phyloP scores from a whole-genome alignment of 2,113 vertebrate species.

The Tragelaphus imberbis region DNA sequence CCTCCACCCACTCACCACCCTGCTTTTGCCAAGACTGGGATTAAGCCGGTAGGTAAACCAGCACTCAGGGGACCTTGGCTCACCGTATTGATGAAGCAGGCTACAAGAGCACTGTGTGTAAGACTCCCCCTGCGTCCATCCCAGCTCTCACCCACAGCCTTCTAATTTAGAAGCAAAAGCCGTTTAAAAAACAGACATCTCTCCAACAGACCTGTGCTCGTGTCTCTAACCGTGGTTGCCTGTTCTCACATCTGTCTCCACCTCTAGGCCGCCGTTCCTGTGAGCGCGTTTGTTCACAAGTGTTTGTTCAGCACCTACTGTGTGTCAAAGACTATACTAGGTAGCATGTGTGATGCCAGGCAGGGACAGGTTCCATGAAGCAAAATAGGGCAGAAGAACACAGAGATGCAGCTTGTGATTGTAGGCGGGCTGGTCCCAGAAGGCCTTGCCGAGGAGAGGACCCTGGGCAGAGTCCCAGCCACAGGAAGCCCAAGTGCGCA shows the following conservation, averaged over 20 bases:
- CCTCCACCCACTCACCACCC: not conserved
- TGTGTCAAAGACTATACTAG: not conserved
- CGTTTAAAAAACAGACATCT: not conserved
- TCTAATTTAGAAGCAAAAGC: not conserved
- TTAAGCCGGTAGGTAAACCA: not conserved
- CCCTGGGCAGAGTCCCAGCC: not conserved
- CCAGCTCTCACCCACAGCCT: not conserved
- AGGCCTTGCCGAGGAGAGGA: not conserved
- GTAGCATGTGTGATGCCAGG: not conserved
- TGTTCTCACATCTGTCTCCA: accelerated
- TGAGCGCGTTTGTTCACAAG: not conserved
- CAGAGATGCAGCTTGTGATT: not conserved
- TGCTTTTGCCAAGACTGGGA: not conserved
- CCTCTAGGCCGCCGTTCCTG: accelerated
- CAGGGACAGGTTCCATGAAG: not conserved
- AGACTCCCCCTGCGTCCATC: not conserved
- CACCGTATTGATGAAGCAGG: accelerated
- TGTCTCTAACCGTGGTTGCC: accelerated
- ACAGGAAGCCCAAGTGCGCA: not conserved
- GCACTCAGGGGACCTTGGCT: accelerated
- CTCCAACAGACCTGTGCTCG: not conserved
- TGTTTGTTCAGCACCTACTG: not conserved
- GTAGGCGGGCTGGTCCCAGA: not conserved
- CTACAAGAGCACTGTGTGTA: not conserved
- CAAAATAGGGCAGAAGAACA: not conserved